Conservation (phyloP, 1,140 invertebrate genomes). For the Battus philenor region DNA sequence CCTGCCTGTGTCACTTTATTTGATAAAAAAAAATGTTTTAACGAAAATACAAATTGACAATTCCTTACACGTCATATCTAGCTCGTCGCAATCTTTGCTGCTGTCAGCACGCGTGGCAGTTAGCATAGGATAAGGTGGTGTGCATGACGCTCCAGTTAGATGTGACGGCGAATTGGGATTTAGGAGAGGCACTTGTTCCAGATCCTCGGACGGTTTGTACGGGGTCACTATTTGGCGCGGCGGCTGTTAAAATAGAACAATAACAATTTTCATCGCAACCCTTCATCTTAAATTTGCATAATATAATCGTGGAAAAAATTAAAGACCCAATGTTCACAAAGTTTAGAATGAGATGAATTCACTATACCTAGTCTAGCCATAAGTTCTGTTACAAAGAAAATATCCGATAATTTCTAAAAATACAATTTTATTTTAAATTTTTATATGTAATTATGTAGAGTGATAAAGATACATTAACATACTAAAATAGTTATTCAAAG, state of each 20-base stretch:
- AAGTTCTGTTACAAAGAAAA: too few relatives aligned
- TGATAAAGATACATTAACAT: too few relatives aligned
- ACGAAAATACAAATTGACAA: constrained; percentile 11
- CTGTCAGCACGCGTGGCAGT: constrained; percentile 16
- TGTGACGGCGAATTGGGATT: constrained; percentile 75
- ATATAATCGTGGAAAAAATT: too few relatives aligned
- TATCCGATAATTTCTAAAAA: too few relatives aligned
- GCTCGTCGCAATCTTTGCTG: constrained; percentile 31
- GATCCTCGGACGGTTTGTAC: constrained; percentile 90
- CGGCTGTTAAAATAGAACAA: constrained; percentile 26
- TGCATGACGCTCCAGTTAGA: constrained; percentile 63
- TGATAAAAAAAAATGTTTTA: constrained; percentile 10
- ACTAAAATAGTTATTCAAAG: too few relatives aligned
- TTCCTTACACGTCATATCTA: constrained; percentile 40
- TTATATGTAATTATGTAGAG: too few relatives aligned
- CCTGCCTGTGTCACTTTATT: not conserved
- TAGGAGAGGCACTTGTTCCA: constrained; percentile 77
- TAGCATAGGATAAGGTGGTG: constrained; percentile 41
- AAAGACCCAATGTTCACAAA: too few relatives aligned
- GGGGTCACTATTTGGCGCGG: constrained; percentile 91
- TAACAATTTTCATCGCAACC: too few relatives aligned
- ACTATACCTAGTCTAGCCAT: too few relatives aligned
- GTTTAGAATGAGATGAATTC: too few relatives aligned
- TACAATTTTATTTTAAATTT: too few relatives aligned
- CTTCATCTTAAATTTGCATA: too few relatives aligned